Conservation (phyloP, 2,113 vertebrate species). For the Mohoua ochrocephala region DNA sequence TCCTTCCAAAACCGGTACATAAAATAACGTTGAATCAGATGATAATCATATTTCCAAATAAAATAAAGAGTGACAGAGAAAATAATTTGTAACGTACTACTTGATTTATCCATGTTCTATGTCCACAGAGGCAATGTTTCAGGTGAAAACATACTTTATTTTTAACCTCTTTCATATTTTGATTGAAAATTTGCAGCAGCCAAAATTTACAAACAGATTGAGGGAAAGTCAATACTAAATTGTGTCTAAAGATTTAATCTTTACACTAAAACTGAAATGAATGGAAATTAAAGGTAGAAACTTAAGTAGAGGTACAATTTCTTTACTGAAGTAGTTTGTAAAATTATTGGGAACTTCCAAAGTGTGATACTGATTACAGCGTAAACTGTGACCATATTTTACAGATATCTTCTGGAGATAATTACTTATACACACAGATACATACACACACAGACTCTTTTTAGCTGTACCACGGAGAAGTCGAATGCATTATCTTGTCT, state of each 20-base stretch:
- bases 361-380: neutral
- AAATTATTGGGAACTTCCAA: neutral
- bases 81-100: neutral
- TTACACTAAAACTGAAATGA: neutral
- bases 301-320: neutral
- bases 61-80: neutral
- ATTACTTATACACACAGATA: neutral
- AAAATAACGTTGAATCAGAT: neutral
- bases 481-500: neutral
- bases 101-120: neutral
- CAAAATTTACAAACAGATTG: neutral
- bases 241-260: neutral
- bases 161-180: neutral
- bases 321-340: neutral
- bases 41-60: neutral
- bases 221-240: neutral
- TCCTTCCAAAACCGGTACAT: neutral
- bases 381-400: neutral
- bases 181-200: neutral
- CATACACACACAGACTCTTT: neutral
- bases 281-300: neutral
- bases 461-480: neutral
- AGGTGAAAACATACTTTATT: neutral
- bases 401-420: neutral
- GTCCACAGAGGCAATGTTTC: neutral